Conservation (phyloP, 2,113 vertebrate species). For the Macheiramphus alcinus region DNA sequence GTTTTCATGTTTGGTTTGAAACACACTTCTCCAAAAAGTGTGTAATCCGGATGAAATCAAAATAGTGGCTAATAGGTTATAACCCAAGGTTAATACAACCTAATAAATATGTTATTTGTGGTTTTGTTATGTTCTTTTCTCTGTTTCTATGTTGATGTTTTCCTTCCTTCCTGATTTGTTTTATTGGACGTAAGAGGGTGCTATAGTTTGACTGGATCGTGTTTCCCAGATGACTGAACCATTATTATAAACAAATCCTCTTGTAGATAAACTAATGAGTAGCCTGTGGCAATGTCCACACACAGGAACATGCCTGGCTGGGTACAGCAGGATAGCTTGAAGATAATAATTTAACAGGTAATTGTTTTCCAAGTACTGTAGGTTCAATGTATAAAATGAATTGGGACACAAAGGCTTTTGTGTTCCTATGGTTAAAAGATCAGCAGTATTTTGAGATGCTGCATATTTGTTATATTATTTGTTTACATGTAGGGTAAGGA, state of each 20-base stretch:
- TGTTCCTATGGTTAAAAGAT: neutral
- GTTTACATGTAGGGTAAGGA: neutral
- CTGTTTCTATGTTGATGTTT: neutral
- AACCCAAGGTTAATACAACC: neutral
- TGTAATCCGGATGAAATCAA: neutral
- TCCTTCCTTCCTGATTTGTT: neutral
- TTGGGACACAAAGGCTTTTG: neutral
- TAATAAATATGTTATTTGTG: neutral
- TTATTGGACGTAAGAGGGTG: neutral
- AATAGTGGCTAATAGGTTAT: neutral
- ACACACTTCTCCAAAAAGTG: neutral
- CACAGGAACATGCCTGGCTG: neutral
- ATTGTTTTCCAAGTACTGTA: neutral
- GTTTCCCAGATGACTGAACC: slow-evolving; percentile 34
- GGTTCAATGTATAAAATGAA: neutral
- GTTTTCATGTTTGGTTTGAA: neutral
- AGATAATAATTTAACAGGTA: neutral
- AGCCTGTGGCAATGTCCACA: neutral
- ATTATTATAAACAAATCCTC: slow-evolving; percentile 19
- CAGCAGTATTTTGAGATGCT: neutral
- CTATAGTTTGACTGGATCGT: neutral
- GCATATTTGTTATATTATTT: neutral
- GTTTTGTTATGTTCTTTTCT: neutral
- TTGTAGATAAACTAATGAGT: neutral
- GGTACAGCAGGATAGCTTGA: neutral